Conservation (phyloP, 1,140 invertebrate genomes). For the Ylistrum balloti region DNA sequence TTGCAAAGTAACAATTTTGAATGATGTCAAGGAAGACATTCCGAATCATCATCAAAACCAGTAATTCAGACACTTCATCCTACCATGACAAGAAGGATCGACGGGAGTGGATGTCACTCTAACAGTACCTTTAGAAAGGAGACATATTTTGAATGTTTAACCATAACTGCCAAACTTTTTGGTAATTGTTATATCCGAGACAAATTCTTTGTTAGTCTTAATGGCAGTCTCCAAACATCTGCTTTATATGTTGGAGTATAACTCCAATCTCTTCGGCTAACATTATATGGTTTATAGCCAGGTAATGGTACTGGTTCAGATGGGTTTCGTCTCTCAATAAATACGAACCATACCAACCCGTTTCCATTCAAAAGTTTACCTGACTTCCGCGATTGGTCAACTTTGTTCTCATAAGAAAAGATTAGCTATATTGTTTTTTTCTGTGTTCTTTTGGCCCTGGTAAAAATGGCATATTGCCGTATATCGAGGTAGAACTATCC, state of each 20-base stretch:
- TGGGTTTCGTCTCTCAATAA: neutral
- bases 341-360: neutral
- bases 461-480: neutral
- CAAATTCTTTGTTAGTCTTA: neutral
- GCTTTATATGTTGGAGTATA: neutral
- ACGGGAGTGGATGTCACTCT: too few relatives aligned
- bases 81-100: too few relatives aligned
- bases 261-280: neutral
- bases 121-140: neutral
- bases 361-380: neutral
- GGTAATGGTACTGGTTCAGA: neutral
- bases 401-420: neutral
- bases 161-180: neutral
- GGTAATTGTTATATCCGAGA: neutral
- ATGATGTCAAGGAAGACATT: too few relatives aligned
- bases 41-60: too few relatives aligned
- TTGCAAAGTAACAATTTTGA: too few relatives aligned
- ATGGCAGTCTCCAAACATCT: neutral
- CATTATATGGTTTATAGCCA: constrained; percentile 5
- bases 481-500: neutral
- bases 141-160: neutral
- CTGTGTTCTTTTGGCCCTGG: neutral
- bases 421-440: neutral
- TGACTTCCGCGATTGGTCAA: neutral
- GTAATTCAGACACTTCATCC: too few relatives aligned